A percentile compares a stretch with the other conserved stretches of the same genome.
Evolutionary conservation across 2,113 vertebrate genomes (phyloP).

Genomic region (Vidua macroura): DNA sequence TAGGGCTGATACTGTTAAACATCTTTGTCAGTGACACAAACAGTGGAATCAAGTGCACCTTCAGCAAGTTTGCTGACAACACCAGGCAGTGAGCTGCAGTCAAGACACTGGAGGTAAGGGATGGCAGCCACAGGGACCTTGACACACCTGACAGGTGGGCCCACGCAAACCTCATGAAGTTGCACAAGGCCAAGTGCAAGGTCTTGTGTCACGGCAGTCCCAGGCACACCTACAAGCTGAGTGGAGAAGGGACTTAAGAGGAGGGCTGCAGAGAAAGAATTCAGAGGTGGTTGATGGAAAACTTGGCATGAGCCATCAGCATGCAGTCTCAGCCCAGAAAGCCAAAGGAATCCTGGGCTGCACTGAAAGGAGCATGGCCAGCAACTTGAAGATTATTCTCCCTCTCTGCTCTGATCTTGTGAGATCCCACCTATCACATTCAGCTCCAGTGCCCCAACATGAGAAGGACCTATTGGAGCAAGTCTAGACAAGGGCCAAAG

Average conservation of each 20-base stretch:
- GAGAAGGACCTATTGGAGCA: background rate
- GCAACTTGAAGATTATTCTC: background rate
- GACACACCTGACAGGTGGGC: background rate
- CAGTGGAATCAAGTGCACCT: background rate
- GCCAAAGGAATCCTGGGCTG: background rate
- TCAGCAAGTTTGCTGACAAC: background rate
- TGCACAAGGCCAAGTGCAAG: background rate
- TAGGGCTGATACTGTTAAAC: background rate
- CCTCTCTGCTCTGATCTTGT: background rate
- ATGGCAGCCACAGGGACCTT: background rate
- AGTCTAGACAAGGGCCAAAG: background rate
- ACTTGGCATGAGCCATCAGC: background rate
- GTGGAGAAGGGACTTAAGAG: background rate
- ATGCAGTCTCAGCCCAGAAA: background rate
- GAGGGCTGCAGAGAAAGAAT: background rate
- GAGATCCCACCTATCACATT: background rate
- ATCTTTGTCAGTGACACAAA: background rate
- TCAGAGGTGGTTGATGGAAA: background rate
- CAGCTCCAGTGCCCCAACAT: background rate
- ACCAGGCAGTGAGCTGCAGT: too few relatives aligned
- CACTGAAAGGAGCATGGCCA: background rate
- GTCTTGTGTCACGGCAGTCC: rapidly evolving
- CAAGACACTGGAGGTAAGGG: background rate
- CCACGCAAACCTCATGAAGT: background rate
- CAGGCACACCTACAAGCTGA: background rate